Evolutionary conservation across 2,797 vertebrate species (phyloP).

Genomic region (Sternarchorhynchus goeldii): DNA sequence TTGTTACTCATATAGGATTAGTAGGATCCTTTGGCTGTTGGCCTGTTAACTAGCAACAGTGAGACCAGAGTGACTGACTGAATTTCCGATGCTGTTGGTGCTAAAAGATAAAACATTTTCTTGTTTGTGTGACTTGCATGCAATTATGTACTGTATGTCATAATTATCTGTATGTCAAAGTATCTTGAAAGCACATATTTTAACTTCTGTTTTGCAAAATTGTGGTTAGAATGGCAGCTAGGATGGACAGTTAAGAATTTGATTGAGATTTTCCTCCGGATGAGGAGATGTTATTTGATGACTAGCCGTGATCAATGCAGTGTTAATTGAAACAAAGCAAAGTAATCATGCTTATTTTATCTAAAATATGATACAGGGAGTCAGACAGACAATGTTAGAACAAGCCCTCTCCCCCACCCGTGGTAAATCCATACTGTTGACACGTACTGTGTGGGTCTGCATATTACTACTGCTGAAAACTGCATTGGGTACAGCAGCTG

Average conservation of each 20-base stretch:
- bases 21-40: constrained; percentile 25
- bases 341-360: neutral
- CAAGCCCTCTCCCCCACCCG: neutral
- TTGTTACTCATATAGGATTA: constrained; percentile 33
- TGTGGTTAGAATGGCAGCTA: neutral
- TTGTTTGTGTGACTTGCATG: neutral
- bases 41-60: constrained; percentile 16
- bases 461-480: constrained; percentile 46
- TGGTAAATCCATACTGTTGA: constrained; percentile 56
- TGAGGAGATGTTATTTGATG: neutral
- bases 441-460: constrained; percentile 36
- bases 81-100: neutral
- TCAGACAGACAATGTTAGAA: constrained; percentile 1
- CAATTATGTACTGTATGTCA: neutral
- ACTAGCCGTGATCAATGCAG: neutral
- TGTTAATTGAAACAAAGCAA: neutral
- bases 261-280: neutral
- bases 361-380: neutral
- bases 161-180: too few species aligned
- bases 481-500: constrained; percentile 69
- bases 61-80: neutral
- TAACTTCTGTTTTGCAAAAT: neutral
- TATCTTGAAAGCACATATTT: neutral
- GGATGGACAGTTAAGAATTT: neutral
- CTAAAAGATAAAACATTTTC: neutral